Conservation (phyloP, 2,888 invertebrate species). For the Tetrapedia diversipes region DNA sequence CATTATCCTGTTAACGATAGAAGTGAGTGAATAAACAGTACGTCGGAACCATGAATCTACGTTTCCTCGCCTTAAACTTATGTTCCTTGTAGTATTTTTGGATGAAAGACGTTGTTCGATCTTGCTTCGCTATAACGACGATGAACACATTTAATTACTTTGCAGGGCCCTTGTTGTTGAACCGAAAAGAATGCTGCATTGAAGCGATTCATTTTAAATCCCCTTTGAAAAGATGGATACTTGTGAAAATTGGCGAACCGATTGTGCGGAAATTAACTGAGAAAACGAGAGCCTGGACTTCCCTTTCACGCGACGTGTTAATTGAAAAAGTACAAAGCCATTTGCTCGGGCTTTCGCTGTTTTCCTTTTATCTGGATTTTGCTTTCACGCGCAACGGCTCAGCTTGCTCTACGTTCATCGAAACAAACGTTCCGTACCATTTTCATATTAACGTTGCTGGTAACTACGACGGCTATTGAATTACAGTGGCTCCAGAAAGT, state of each 20-base stretch:
- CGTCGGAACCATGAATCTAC: too few species aligned
- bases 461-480: constrained; percentile 3
- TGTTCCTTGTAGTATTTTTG: too few species aligned
- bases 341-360: constrained; percentile 9
- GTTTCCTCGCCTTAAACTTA: too few species aligned
- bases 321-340: constrained; percentile 32
- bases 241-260: constrained; percentile 1
- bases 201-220: constrained; percentile 5
- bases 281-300: constrained; percentile 23
- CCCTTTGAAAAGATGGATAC: constrained; percentile 15
- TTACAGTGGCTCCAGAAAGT: too few species aligned
- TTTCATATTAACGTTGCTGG: constrained; percentile 12
- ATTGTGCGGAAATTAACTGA: constrained; percentile 26
- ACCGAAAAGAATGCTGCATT: background rate
- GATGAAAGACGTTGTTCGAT: too few species aligned
- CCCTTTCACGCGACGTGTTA: constrained; percentile 31
- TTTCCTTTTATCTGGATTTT: constrained; percentile 17
- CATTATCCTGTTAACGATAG: too few species aligned
- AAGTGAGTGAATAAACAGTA: too few species aligned
- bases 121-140: background rate
- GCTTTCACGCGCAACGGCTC: background rate
- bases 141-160: constrained; percentile 16
- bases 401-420: background rate
- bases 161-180: background rate
- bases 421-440: constrained; percentile 10